Evolutionary conservation across 2,797 vertebrate genomes (phyloP), one percentile per base, ranked within the genome.

Genomic region (Thunnus albacares): DNA sequence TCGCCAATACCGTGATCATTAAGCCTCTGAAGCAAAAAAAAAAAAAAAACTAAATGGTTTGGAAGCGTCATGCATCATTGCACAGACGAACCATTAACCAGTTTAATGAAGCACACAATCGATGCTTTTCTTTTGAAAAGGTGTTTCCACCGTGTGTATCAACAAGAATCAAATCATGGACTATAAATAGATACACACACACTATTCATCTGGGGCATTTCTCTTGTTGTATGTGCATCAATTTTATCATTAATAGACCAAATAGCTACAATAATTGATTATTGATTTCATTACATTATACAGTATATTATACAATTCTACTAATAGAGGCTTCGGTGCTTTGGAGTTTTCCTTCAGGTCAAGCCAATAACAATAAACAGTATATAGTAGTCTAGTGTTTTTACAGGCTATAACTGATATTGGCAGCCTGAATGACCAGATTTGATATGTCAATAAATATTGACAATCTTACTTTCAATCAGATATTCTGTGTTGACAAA

Each of bases 31-130:
- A 61, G 57, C 58, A 70, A 10, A 38, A 38, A 38, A 38, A 63
- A 70, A 10, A 38, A 11, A 12, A 12, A 38, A 52, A 66, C 26
- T 15, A 45, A 64, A 75, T 28, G 66, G 20, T 71, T 33, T 56
- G 30, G 30, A 83, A 47, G 22, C 38, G 6, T 66, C 20, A 49
- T 1, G 1, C 66, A 68, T 79, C 58, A 71, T 45, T 52, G 60
- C 63, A 72, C 20, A 28, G 22, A 26, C 30, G 55, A 68, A 67
- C 33, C 52, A 83, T 82, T 65, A 71, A 67, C n/a, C 30, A 18
- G 55, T 61, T 69, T 59, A 88, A 71, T 55, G 56, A 79, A 49
- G 60, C 77, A 45, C n/a, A 18, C 10, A 66, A 49, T 75, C 75
- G 56, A 28, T 73, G 12, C 2, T 5, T 3, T 26, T 65, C 30